Conservation (phyloP, 2,797 vertebrate genomes). For the Rhincodon typus region DNA sequence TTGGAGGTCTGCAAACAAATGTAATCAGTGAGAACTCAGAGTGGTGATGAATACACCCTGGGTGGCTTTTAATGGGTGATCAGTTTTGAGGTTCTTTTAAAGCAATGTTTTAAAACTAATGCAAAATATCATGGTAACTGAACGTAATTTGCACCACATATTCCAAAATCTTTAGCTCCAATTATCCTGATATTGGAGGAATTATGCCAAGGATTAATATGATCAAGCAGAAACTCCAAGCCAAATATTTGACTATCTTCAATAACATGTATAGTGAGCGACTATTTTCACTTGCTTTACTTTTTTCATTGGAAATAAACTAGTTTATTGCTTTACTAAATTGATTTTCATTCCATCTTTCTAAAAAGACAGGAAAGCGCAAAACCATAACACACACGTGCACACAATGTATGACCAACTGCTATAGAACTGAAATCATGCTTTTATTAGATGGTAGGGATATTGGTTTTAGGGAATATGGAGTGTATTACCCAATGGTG, state of each 20-base stretch:
- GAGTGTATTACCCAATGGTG: neutral
- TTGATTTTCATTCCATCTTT: neutral
- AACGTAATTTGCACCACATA: neutral
- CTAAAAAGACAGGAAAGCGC: neutral
- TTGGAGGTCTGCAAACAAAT: neutral
- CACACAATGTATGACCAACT: neutral
- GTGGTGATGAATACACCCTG: neutral
- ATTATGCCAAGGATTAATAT: neutral
- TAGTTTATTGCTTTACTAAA: neutral
- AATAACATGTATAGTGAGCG: neutral
- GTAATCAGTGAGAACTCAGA: neutral
- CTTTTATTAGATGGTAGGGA: neutral
- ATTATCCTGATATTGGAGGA: neutral
- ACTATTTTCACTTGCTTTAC: neutral
- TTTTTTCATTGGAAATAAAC: neutral
- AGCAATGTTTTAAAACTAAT: neutral
- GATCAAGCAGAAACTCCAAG: neutral
- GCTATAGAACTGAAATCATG: neutral
- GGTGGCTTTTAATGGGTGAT: no score
- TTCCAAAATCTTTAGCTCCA: neutral
- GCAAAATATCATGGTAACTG: neutral
- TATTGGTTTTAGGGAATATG: neutral
- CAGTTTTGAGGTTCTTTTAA: neutral
- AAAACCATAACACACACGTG: neutral
- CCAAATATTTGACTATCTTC: neutral